Percentiles rank a stretch among this genome's conserved stretches.
Evolutionary conservation across 2,888 invertebrate species (phyloP).

Genomic region (Taphrorychus bicolor): DNA sequence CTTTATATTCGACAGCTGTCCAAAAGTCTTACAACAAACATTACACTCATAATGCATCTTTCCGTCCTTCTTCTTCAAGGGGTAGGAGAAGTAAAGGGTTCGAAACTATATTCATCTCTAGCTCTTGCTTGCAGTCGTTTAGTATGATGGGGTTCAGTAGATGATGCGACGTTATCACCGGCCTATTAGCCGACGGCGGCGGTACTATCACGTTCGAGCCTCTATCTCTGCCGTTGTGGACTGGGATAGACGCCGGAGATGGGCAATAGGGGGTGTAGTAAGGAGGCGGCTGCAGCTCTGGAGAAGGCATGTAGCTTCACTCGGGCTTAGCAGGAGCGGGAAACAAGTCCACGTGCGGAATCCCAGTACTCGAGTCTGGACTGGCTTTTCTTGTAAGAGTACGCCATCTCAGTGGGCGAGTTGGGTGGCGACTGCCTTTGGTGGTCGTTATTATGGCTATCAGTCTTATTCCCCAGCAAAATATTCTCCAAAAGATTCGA

Average conservation of each 20-base stretch:
- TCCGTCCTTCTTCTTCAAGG: constrained; percentile 96
- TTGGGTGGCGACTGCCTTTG: constrained; percentile 70
- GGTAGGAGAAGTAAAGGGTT: constrained; percentile 90
- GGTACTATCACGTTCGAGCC: constrained; percentile 56
- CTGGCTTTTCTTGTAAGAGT: constrained; percentile 92
- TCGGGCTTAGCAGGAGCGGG: not conserved
- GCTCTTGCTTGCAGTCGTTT: constrained; percentile 59
- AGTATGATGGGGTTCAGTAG: constrained; percentile 62
- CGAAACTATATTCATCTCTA: constrained; percentile 72
- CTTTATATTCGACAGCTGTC: constrained; percentile 91
- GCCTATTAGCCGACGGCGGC: constrained; percentile 44
- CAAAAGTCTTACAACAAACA: constrained; percentile 97
- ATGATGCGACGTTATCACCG: constrained; percentile 65
- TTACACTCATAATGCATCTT: constrained; percentile 99
- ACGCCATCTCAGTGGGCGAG: constrained; percentile 90
- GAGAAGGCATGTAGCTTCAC: not conserved
- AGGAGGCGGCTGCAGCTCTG: constrained; percentile 40
- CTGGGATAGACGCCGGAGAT: constrained; percentile 51
- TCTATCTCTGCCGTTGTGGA: constrained; percentile 35
- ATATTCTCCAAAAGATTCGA: constrained; percentile 89
- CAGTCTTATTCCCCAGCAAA: constrained; percentile 76
- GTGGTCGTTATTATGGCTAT: constrained; percentile 59
- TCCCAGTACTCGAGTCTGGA: constrained; percentile 85
- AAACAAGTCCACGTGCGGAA: constrained; percentile 48
- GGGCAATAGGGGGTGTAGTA: constrained; percentile 58